Evolutionary conservation across 2,888 invertebrate species (phyloP).

Genomic region (Cantharis nigra): DNA sequence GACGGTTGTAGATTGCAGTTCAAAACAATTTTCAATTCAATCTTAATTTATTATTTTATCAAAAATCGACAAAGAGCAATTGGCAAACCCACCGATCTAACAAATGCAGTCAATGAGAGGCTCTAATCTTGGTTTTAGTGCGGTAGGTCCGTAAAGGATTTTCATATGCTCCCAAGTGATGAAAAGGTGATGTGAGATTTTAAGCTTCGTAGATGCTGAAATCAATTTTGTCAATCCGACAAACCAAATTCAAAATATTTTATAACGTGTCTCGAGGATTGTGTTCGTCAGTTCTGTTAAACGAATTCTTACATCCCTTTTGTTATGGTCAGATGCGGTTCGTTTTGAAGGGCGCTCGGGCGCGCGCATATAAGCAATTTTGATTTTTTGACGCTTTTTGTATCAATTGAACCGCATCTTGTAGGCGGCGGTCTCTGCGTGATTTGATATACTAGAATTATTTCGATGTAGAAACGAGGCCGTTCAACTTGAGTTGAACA

Average conservation of each 20-base stretch:
- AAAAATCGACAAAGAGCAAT: neutral
- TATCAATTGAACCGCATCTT: too few relatives aligned
- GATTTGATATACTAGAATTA: too few relatives aligned
- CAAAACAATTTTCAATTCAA: neutral
- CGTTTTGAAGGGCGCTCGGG: neutral
- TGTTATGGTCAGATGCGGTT: neutral
- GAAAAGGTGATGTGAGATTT: neutral
- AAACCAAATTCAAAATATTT: neutral
- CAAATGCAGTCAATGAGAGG: neutral
- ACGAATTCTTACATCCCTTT: too few relatives aligned
- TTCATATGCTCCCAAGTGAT: neutral
- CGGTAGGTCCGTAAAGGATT: neutral
- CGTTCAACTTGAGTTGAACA: too few relatives aligned
- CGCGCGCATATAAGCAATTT: too few relatives aligned
- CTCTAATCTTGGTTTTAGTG: neutral
- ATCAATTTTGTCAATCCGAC: neutral
- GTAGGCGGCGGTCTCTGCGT: too few relatives aligned
- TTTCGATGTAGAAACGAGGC: too few relatives aligned
- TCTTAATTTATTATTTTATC: neutral
- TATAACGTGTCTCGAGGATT: neutral
- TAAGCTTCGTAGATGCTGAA: neutral
- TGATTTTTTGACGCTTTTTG: too few relatives aligned
- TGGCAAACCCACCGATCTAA: neutral
- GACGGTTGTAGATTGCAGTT: neutral
- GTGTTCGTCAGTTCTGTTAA: neutral